phyloP scores from a whole-genome alignment of 2,888 invertebrate species.

The Thera obeliscata region DNA sequence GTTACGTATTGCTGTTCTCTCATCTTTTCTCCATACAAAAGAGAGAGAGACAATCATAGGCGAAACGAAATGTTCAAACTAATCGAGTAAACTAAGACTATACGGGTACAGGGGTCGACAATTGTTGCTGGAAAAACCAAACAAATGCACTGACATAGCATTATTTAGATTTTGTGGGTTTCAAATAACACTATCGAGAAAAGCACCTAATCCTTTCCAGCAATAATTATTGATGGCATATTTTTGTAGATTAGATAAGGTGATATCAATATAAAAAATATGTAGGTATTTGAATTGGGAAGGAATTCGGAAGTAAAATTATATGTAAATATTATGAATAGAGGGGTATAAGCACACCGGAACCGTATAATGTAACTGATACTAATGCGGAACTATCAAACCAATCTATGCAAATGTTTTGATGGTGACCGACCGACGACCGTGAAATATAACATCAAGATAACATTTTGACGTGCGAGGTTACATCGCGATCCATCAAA shows the following conservation, averaged over 20 bases:
- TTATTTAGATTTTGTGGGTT: background rate
- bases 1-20: no score
- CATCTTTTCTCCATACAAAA: no score
- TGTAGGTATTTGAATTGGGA: background rate
- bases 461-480: background rate
- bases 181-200: constrained; percentile 5
- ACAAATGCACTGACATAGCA: constrained; percentile 10
- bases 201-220: constrained; percentile 14
- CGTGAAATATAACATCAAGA: background rate
- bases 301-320: background rate
- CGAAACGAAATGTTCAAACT: no score
- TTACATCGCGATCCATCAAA: background rate
- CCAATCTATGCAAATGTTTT: constrained; percentile 4
- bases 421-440: background rate
- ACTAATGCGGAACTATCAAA: constrained; percentile 9
- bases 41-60: no score
- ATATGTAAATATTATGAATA: background rate
- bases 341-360: constrained; percentile 1
- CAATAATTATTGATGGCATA: background rate
- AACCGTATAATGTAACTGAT: constrained; percentile 8
- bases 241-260: background rate
- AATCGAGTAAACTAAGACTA: background rate
- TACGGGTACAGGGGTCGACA: constrained; percentile 1
- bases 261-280: background rate
- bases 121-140: constrained; percentile 14